Conservation (phyloP, 2,797 vertebrate genomes). For the Eleutherodactylus coqui region DNA sequence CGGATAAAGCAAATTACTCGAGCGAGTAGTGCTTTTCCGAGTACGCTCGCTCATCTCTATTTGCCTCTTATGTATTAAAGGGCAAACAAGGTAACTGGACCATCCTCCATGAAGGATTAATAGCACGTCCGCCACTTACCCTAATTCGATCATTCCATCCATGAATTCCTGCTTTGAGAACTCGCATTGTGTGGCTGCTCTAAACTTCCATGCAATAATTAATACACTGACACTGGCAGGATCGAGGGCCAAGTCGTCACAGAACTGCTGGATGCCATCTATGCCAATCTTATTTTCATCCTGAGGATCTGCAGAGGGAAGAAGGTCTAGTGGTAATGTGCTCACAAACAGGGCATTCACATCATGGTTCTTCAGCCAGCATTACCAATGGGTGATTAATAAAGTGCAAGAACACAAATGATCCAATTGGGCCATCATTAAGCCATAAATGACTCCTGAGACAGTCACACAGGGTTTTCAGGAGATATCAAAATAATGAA, state of each 20-base stretch:
- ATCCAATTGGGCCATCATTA: neutral
- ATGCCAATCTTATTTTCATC: conserved; percentile 99
- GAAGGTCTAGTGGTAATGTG: neutral
- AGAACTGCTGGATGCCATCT: conserved; percentile 97
- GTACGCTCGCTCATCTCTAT: too few relatives aligned
- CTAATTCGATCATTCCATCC: conserved; percentile 95
- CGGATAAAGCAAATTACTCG: too few relatives aligned
- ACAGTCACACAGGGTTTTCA: too few relatives aligned
- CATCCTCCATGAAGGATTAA: conserved; percentile 22
- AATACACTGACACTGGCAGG: conserved; percentile 95
- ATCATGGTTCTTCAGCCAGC: neutral
- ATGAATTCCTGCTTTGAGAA: conserved; percentile 97
- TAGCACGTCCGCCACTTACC: conserved; percentile 80
- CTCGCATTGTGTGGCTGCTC: conserved; percentile 95
- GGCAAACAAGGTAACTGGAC: conserved; percentile 68
- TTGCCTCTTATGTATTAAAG: neutral
- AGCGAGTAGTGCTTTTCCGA: too few relatives aligned
- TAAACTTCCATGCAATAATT: conserved; percentile 97
- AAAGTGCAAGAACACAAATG: neutral
- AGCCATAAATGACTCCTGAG: neutral
- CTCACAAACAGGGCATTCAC: neutral
- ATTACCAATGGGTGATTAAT: neutral
- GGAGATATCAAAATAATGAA: too few relatives aligned
- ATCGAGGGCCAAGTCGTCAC: conserved; percentile 92
- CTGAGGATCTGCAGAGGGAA: conserved; percentile 86